Percentiles rank a stretch among this genome's conserved stretches.
phyloP scores from a whole-genome alignment of 64 coral and sea anemone genomes.

The Orbicella faveolata region DNA sequence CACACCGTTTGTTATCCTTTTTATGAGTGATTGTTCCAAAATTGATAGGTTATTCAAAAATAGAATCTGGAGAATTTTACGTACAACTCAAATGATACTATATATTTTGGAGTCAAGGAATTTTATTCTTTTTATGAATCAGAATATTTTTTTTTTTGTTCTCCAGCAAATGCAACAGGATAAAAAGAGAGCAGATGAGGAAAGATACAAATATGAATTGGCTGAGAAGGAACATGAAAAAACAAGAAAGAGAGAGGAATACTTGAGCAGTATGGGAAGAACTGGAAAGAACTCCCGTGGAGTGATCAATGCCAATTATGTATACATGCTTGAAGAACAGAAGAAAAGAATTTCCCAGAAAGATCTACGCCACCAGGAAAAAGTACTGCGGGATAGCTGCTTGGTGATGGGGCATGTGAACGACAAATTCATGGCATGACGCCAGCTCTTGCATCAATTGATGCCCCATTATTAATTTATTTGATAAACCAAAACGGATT shows the following conservation, averaged over 20 bases:
- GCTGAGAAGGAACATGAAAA: slow-evolving; percentile 61
- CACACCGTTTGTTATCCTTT: too few species aligned
- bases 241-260: slow-evolving; percentile 52
- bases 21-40: too few species aligned
- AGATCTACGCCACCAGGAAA: slow-evolving; percentile 92
- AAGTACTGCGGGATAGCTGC: slow-evolving; percentile 78
- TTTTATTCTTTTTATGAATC: neutral
- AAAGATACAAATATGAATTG: slow-evolving; percentile 35
- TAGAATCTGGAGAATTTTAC: too few species aligned
- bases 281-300: slow-evolving; percentile 56
- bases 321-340: slow-evolving; percentile 84
- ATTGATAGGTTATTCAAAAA: too few species aligned
- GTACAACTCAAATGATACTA: too few species aligned
- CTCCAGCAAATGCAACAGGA: slow-evolving; percentile 65
- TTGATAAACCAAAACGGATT: neutral
- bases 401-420: slow-evolving; percentile 92
- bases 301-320: slow-evolving; percentile 81
- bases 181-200: slow-evolving; percentile 37
- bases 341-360: slow-evolving; percentile 72
- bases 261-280: slow-evolving; percentile 81
- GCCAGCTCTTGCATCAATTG: neutral
- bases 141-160: neutral
- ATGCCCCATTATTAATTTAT: neutral
- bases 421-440: slow-evolving; percentile 84
- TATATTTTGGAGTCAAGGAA: too few species aligned